phyloP scores from a whole-genome alignment of 2,113 vertebrate genomes.

The Lophura nycthemera region DNA sequence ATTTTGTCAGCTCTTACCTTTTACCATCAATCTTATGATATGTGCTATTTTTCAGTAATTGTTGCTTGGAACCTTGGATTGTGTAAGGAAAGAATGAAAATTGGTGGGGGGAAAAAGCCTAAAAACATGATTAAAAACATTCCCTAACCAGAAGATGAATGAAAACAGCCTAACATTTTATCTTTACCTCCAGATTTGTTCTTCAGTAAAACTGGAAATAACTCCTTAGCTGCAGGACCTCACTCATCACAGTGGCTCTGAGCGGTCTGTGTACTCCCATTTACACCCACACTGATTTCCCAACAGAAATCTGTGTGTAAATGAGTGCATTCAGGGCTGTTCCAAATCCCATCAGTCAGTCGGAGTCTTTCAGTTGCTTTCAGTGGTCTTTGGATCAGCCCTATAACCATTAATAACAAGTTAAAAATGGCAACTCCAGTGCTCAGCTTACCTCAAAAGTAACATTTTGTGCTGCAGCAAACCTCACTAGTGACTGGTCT shows the following conservation, averaged over 20 bases:
- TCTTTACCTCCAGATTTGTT: neutral
- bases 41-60: neutral
- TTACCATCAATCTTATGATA: neutral
- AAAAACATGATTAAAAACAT: neutral
- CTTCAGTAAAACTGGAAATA: slow-evolving; percentile 11
- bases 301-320: slow-evolving; percentile 9
- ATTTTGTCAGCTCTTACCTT: neutral
- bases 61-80: neutral
- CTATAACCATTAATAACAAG: neutral
- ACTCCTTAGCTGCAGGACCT: neutral
- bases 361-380: neutral
- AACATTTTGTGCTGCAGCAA: neutral
- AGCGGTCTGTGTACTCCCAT: neutral
- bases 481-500: neutral
- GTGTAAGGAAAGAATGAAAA: neutral
- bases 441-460: neutral
- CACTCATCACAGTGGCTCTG: neutral
- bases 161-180: neutral
- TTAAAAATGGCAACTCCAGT: neutral
- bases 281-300: slow-evolving; percentile 11
- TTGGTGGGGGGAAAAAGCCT: neutral
- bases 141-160: neutral
- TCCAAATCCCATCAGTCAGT: slow-evolving; percentile 19
- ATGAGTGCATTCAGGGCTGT: neutral
- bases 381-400: neutral